Base-by-base conservation (phyloP, 2,797 vertebrate genomes). In the Megaceryle alcyon region DNA sequence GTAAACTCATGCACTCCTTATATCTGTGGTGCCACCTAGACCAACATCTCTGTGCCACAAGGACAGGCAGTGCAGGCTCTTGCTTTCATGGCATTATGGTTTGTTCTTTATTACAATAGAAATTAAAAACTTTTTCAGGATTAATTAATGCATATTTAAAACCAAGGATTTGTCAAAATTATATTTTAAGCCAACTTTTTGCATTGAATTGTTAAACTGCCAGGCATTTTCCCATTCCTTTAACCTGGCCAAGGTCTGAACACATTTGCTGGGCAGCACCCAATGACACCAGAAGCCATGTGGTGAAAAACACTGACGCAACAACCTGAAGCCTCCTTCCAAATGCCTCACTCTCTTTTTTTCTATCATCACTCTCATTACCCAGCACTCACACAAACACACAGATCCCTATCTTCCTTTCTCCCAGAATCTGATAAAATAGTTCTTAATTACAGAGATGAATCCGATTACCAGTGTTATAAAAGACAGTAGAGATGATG, bases 401-500 rank as follows among this genome's bases (percentile, higher is more conserved):
- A 68, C 19, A 66, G 43, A 63, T 25, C 31, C 7, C 48, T 53
- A 29, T 37, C 48, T 37, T 17, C 7, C 44, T 46, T 91, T 71
- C 33, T 43, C 44, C 22, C 23, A 82, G 57, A 68, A 71, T 80
- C 13, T 79, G 43, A 73, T 51, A n/a, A 82, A 86, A 70, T 10
- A 48, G 13, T 21, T 60, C 60, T 31, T 26, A 48, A 82, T 43
- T 48, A 56, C 3, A 8, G 66, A 78, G 37, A 25, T 39, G 35
- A 83, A 83, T 72, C 19, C 69, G 56, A 88, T 97, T 94, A 99
- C 99, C 99, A 41, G 99, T 99, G 95, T 99, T 99, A 64, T 99
- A 99, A 97, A 99, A 99, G 91, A 98, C 29, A 0, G 99, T 99
- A 33, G 98, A 98, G 94, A 98, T 98, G 77, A 99, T 98, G 81